Conservation (phyloP, 2,113 vertebrate species). For the Pheucticus melanocephalus region DNA sequence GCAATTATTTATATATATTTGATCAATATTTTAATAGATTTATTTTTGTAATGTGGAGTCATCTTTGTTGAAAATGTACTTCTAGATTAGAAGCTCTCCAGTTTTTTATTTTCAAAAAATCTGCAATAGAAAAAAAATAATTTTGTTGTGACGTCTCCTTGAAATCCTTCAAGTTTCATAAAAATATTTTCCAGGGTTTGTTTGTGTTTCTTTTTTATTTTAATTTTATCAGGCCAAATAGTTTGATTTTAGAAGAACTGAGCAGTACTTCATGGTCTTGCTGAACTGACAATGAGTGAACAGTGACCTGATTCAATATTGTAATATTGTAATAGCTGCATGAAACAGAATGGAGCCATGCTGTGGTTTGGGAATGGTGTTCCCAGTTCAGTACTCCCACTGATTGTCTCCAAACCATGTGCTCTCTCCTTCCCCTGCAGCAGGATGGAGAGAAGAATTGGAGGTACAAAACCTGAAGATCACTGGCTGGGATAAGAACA, state of each 20-base stretch:
- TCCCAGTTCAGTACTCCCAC: background rate
- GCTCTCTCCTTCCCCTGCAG: background rate
- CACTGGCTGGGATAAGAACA: background rate
- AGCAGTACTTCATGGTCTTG: background rate
- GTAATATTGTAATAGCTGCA: background rate
- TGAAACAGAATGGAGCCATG: background rate
- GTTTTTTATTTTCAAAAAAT: background rate
- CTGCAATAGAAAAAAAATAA: background rate
- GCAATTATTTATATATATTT: background rate
- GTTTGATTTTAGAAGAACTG: background rate
- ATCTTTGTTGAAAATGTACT: background rate
- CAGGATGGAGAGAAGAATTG: background rate
- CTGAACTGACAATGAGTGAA: background rate
- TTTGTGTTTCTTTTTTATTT: background rate
- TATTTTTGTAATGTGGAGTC: background rate
- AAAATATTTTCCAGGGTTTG: background rate
- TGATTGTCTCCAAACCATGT: background rate
- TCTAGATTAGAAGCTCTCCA: background rate
- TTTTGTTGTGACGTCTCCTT: background rate
- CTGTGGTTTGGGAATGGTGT: background rate
- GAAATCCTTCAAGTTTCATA: background rate
- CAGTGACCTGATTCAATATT: background rate
- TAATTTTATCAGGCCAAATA: background rate
- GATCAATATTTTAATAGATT: background rate
- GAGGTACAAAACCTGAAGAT: background rate